A percentile compares a stretch with the other conserved stretches of the same genome.
Conservation (phyloP, 2,797 vertebrate genomes). For the Leptoclinus maculatus region DNA sequence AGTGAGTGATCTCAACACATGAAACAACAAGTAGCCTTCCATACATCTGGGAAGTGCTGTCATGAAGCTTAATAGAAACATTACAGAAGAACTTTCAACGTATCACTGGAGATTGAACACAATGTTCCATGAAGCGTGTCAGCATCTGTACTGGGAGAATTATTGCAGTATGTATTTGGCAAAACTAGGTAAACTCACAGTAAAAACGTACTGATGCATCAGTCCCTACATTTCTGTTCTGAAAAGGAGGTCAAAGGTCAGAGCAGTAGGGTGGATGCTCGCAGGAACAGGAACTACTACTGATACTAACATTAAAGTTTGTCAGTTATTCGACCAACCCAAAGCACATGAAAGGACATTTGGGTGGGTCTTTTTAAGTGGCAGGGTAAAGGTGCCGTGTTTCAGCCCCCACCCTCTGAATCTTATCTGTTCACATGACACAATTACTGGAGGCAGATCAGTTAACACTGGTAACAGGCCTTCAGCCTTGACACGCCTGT, state of each 20-base stretch:
- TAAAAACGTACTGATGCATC: not conserved
- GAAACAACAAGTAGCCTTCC: constrained; percentile 67
- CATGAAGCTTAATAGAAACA: constrained; percentile 23
- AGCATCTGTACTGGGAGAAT: not conserved
- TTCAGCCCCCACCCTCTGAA: constrained; percentile 47
- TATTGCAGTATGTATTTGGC: not conserved
- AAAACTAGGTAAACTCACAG: not conserved
- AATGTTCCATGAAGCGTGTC: not conserved
- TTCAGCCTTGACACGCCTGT: constrained; percentile 61
- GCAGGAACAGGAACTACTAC: constrained; percentile 3
- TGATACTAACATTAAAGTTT: constrained; percentile 5
- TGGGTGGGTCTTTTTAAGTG: constrained; percentile 26
- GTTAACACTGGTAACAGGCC: constrained; percentile 55
- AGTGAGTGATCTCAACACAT: constrained; percentile 60
- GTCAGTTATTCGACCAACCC: not conserved
- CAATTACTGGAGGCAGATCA: constrained; percentile 64
- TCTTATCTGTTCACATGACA: constrained; percentile 63
- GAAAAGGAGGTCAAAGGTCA: constrained; percentile 58
- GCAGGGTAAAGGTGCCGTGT: constrained; percentile 39
- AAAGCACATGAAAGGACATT: constrained; percentile 37
- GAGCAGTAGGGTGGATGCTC: not conserved
- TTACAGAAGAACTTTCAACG: not conserved
- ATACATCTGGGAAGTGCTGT: constrained; percentile 42
- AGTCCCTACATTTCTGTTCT: not conserved
- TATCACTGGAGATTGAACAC: not conserved